A percentile compares a stretch with the other conserved stretches of the same genome.
Evolutionary conservation across 2,113 vertebrate genomes (phyloP).

Genomic region (Oreochromis spilurus): DNA sequence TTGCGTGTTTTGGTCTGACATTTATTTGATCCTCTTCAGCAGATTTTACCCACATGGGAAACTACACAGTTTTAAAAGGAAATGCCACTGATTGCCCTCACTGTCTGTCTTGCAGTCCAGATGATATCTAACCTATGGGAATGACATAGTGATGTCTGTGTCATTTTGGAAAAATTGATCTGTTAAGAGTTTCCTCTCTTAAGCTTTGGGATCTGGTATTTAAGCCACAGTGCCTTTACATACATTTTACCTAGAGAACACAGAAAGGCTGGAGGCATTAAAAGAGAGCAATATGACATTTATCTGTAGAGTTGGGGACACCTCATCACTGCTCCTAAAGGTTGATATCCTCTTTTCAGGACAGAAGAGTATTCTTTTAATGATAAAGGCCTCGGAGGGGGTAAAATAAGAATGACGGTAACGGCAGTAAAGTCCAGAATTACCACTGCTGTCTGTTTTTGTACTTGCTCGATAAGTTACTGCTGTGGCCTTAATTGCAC

Average conservation of each 20-base stretch:
- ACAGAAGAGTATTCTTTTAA: slow-evolving; percentile 22
- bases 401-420: slow-evolving; percentile 17
- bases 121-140: slow-evolving; percentile 60
- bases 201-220: slow-evolving; percentile 59
- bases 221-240: slow-evolving; percentile 33
- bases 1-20: slow-evolving; percentile 25
- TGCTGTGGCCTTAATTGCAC: slow-evolving; percentile 49
- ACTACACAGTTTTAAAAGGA: slow-evolving; percentile 18
- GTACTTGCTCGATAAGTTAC: slow-evolving; percentile 20
- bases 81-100: slow-evolving; percentile 44
- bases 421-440: slow-evolving; percentile 19
- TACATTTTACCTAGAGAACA: slow-evolving; percentile 39
- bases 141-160: slow-evolving; percentile 57
- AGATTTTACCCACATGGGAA: slow-evolving; percentile 32
- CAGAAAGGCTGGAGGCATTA: slow-evolving; percentile 51
- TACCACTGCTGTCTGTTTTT: slow-evolving; percentile 1
- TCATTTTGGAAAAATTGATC: slow-evolving; percentile 67
- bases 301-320: slow-evolving; percentile 53
- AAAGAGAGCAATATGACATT: slow-evolving; percentile 68
- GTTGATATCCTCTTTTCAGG: slow-evolving; percentile 63
- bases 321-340: slow-evolving; percentile 63
- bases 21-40: slow-evolving; percentile 31
- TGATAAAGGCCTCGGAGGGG: not conserved
- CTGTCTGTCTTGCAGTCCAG: slow-evolving; percentile 36
- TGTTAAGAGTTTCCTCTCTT: slow-evolving; percentile 54